phyloP scores from a whole-genome alignment of 2,113 vertebrate genomes.

The Clupea harengus region DNA sequence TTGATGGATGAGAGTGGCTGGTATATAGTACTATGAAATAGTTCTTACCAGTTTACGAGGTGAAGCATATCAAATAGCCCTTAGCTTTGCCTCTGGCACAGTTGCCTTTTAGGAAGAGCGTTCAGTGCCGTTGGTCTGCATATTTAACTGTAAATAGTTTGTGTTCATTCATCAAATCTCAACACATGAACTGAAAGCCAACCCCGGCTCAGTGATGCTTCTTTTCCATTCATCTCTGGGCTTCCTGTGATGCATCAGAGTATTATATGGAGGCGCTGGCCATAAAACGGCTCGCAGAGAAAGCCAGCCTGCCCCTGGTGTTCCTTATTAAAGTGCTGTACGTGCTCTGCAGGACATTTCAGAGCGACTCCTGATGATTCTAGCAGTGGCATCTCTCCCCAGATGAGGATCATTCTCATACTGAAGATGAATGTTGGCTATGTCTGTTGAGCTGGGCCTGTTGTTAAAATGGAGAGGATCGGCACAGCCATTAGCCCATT shows the following conservation, averaged over 20 bases:
- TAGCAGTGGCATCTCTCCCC: slow-evolving; percentile 64
- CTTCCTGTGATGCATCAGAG: not conserved
- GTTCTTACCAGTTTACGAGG: slow-evolving; percentile 35
- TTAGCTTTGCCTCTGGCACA: slow-evolving; percentile 40
- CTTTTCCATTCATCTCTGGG: not conserved
- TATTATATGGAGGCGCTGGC: not conserved
- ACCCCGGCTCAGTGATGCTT: not conserved
- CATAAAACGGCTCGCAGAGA: slow-evolving; percentile 35
- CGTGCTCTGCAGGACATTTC: slow-evolving; percentile 62
- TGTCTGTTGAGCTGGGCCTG: slow-evolving; percentile 32
- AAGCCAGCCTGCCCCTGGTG: slow-evolving; percentile 60
- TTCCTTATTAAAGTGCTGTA: slow-evolving; percentile 58
- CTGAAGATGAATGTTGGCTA: slow-evolving; percentile 55
- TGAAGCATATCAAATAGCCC: slow-evolving; percentile 36
- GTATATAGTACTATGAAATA: slow-evolving; percentile 16
- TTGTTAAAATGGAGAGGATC: slow-evolving; percentile 45
- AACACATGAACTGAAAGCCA: not conserved
- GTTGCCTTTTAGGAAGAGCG: slow-evolving; percentile 22
- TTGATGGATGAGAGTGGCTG: not conserved
- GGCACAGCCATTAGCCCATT: slow-evolving; percentile 35
- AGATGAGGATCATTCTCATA: slow-evolving; percentile 62
- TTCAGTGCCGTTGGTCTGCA: slow-evolving; percentile 10
- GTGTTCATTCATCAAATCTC: slow-evolving; percentile 15
- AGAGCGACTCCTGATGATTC: slow-evolving; percentile 58
- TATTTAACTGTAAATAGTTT: slow-evolving; percentile 21